A percentile compares a stretch with the other conserved stretches of the same genome.
phyloP scores from a whole-genome alignment of 1,140 invertebrate species.

The Phortica variegata region DNA sequence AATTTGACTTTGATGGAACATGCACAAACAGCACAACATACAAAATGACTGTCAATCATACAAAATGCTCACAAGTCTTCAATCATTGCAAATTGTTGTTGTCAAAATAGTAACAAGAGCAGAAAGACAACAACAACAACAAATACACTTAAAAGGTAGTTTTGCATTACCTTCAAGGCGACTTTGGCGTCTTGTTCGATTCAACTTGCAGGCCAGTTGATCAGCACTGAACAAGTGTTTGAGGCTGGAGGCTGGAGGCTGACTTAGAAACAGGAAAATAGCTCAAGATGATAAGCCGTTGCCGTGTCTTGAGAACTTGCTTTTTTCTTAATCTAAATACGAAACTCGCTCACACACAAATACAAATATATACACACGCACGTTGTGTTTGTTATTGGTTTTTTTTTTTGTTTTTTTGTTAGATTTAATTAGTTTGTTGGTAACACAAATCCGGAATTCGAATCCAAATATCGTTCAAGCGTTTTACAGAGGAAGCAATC shows the following conservation, averaged over 20 bases:
- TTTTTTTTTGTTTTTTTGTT: neutral
- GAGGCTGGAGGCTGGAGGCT: constrained; percentile 15
- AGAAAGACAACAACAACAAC: constrained; percentile 4
- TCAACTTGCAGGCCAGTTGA: constrained; percentile 13
- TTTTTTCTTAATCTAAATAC: constrained; percentile 9
- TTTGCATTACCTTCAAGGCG: constrained; percentile 21
- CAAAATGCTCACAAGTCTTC: too few relatives aligned
- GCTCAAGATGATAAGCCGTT: neutral
- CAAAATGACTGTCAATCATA: too few relatives aligned
- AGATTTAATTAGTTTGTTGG: too few relatives aligned
- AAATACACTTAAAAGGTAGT: neutral
- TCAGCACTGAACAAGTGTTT: constrained; percentile 4
- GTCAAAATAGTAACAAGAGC: too few relatives aligned
- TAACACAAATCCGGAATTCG: too few relatives aligned
- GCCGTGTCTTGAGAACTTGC: neutral
- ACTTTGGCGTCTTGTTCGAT: constrained; percentile 18
- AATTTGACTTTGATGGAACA: too few relatives aligned
- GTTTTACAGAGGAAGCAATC: too few relatives aligned
- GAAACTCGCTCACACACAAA: constrained; percentile 4
- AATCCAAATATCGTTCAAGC: too few relatives aligned
- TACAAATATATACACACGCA: neutral
- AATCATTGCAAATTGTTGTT: too few relatives aligned
- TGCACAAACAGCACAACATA: too few relatives aligned
- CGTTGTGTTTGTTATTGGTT: neutral
- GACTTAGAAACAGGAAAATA: constrained; percentile 8